These are phyloP conservation scores for Rhagoletis pomonella DNA, from an alignment of 1,140 invertebrate genomes.

Conservation along the genomic window DNA sequence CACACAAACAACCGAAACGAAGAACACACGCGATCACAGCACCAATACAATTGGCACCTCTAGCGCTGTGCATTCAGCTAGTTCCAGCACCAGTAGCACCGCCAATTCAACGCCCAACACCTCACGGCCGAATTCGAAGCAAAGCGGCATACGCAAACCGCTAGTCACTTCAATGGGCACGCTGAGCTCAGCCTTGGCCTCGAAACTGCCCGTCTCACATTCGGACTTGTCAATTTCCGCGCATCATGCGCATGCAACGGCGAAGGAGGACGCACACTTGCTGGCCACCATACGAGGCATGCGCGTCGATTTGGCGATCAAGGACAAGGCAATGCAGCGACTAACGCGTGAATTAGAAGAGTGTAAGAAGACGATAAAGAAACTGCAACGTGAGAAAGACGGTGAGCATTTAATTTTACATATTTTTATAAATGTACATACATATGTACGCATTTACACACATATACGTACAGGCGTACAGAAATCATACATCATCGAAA, in stretches of 20 bases:
- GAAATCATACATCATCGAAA: no score
- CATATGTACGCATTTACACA: background rate
- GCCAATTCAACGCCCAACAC: slow-evolving; percentile 76
- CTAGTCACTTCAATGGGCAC: slow-evolving; percentile 37
- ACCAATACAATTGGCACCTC: slow-evolving; percentile 69
- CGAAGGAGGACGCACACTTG: slow-evolving; percentile 84
- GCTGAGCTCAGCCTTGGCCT: slow-evolving; percentile 54
- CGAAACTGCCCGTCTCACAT: slow-evolving; percentile 71
- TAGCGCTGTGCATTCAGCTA: slow-evolving; percentile 70
- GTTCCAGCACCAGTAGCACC: slow-evolving; percentile 76
- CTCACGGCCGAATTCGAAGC: slow-evolving; percentile 71
- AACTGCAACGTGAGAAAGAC: slow-evolving; percentile 84
- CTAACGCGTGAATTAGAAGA: slow-evolving; percentile 84
- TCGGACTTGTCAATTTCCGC: slow-evolving; percentile 72
- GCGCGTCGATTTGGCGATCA: slow-evolving; percentile 82
- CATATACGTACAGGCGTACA: background rate
- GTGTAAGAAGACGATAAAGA: slow-evolving; percentile 82
- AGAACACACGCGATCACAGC: slow-evolving; percentile 66
- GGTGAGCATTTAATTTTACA: slow-evolving; percentile 69
- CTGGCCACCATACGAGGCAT: slow-evolving; percentile 85
- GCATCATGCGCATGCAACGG: slow-evolving; percentile 58
- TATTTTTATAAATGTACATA: no score
- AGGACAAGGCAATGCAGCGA: slow-evolving; percentile 82
- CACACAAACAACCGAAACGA: slow-evolving; percentile 48
- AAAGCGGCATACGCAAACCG: slow-evolving; percentile 65